Evolutionary conservation across 2,888 invertebrate genomes (phyloP).

Genomic region (Pyrgus malvae): DNA sequence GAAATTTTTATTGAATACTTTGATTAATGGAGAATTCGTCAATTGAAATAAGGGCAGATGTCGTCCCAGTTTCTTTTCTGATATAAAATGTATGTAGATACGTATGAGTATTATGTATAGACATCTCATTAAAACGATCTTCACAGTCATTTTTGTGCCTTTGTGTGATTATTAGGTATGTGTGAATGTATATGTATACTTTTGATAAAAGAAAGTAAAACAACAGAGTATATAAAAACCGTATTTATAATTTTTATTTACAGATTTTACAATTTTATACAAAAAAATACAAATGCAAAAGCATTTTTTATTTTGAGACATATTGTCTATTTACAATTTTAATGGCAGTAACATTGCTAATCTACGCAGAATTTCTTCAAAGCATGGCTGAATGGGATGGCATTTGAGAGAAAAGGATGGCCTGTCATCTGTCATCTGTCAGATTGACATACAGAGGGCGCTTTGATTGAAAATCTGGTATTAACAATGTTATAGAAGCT

Average conservation of each 20-base stretch:
- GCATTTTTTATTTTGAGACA: slow-evolving; percentile 33
- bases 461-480: slow-evolving; percentile 38
- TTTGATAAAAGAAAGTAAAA: neutral
- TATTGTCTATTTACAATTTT: slow-evolving; percentile 39
- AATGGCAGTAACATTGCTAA: slow-evolving; percentile 41
- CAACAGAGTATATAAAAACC: slow-evolving; percentile 30
- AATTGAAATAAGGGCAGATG: too few relatives aligned
- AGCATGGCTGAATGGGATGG: slow-evolving; percentile 23
- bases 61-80: too few relatives aligned
- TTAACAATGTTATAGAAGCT: slow-evolving; percentile 30
- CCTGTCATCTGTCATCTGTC: slow-evolving; percentile 30
- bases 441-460: slow-evolving; percentile 20
- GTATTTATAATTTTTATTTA: slow-evolving; percentile 50
- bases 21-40: too few relatives aligned
- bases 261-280: slow-evolving; percentile 36
- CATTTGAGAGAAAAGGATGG: slow-evolving; percentile 14
- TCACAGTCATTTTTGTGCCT: too few relatives aligned
- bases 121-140: too few relatives aligned
- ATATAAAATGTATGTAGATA: too few relatives aligned
- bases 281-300: slow-evolving; percentile 44
- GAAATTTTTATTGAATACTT: too few relatives aligned
- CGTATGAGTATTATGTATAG: too few relatives aligned
- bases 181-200: too few relatives aligned
- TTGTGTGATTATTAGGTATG: too few relatives aligned
- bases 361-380: slow-evolving; percentile 36